Conservation (phyloP, 2,113 vertebrate species). For the Dicentrarchus labrax region DNA sequence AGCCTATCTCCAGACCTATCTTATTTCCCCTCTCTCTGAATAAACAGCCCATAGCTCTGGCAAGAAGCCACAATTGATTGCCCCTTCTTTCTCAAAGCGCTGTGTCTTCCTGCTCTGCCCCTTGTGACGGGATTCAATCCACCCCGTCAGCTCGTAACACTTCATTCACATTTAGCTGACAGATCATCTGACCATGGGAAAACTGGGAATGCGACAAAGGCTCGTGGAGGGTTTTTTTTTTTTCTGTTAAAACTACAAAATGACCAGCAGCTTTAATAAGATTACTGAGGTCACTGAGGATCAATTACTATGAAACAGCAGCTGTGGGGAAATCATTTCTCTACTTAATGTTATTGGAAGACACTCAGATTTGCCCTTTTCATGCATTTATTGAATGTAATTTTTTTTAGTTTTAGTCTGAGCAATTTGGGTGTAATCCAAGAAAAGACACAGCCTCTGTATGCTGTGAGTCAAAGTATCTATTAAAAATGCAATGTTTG, state of each 20-base stretch:
- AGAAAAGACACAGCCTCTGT: neutral
- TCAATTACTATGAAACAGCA: slow-evolving; percentile 16
- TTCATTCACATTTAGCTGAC: slow-evolving; percentile 51
- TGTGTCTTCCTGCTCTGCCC: slow-evolving; percentile 31
- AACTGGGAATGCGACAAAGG: slow-evolving; percentile 21
- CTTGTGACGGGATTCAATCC: slow-evolving; percentile 56
- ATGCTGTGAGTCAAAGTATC: neutral
- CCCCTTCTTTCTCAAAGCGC: slow-evolving; percentile 30
- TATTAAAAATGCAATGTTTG: slow-evolving; percentile 17
- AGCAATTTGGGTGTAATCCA: neutral
- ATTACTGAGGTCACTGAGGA: slow-evolving; percentile 39
- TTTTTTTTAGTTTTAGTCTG: slow-evolving; percentile 5
- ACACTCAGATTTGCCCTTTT: slow-evolving; percentile 28
- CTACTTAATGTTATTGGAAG: slow-evolving; percentile 27
- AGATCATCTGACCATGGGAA: slow-evolving; percentile 35
- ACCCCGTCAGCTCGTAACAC: slow-evolving; percentile 25
- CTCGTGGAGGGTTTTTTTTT: neutral
- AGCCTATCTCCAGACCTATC: slow-evolving; percentile 60
- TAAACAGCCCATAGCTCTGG: slow-evolving; percentile 72
- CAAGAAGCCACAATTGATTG: slow-evolving; percentile 65
- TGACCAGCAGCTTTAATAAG: slow-evolving; percentile 31
- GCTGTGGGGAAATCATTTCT: slow-evolving; percentile 37
- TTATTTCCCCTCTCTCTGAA: slow-evolving; percentile 63
- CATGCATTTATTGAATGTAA: slow-evolving; percentile 15
- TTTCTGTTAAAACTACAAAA: slow-evolving; percentile 35